These are phyloP conservation scores for Fragum sueziense DNA, from an alignment of 2,888 invertebrate species.

Conservation along the genomic window DNA sequence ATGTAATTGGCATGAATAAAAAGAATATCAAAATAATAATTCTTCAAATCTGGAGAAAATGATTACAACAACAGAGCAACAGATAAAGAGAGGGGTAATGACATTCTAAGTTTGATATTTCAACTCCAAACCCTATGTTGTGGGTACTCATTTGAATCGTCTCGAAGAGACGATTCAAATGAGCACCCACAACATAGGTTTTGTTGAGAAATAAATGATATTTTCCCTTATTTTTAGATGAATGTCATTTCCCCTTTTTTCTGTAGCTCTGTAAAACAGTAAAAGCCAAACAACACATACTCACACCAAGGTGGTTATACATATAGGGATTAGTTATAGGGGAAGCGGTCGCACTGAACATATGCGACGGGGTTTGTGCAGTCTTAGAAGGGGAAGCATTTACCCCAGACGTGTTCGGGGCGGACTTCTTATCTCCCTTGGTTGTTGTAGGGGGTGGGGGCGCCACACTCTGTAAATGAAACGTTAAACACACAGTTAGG, in stretches of 20 bases:
- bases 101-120: too few species aligned
- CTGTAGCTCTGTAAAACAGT: neutral
- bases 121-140: too few species aligned
- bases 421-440: constrained; percentile 74
- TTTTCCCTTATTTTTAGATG: neutral
- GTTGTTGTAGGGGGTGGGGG: constrained; percentile 64
- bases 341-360: constrained; percentile 63
- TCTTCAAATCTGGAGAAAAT: too few species aligned
- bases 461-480: constrained; percentile 68
- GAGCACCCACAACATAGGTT: too few species aligned
- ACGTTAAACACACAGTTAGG: constrained; percentile 1
- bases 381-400: constrained; percentile 71
- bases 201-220: too few species aligned
- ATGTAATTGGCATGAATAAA: too few species aligned
- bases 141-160: too few species aligned
- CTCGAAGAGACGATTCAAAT: too few species aligned
- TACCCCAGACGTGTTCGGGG: constrained; percentile 74
- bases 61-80: too few species aligned
- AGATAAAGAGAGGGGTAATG: too few species aligned
- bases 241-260: neutral
- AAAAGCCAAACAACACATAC: constrained; percentile 51
- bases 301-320: constrained; percentile 64
- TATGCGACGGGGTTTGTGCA: constrained; percentile 66
- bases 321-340: constrained; percentile 63
- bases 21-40: too few species aligned